A percentile compares a stretch with the other conserved stretches of the same genome.
phyloP scores from a whole-genome alignment of 1,140 invertebrate species.

The Heliconius hewitsoni region DNA sequence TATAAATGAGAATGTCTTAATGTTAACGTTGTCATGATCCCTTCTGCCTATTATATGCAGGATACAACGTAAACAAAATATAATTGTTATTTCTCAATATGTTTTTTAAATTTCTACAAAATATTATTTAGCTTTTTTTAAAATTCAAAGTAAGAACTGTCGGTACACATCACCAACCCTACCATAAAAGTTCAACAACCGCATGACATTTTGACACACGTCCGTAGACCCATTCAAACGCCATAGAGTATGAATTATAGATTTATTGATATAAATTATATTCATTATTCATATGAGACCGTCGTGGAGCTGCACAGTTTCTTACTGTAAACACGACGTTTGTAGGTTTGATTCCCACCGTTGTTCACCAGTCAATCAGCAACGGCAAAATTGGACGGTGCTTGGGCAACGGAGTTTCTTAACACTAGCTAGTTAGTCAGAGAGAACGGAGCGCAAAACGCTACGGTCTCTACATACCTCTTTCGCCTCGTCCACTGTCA shows the following conservation, averaged over 20 bases:
- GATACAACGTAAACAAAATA: no score
- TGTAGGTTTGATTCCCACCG: neutral
- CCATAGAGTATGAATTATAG: constrained; percentile 22
- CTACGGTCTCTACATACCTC: no score
- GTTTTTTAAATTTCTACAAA: no score
- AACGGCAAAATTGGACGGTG: neutral
- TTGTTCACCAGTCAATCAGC: neutral
- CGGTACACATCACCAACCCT: constrained; percentile 15
- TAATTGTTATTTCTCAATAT: no score
- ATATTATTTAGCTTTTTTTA: no score
- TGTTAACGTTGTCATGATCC: no score
- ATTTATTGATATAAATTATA: constrained; percentile 13
- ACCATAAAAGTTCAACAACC: constrained; percentile 32
- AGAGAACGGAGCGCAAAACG: no score
- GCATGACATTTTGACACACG: constrained; percentile 40
- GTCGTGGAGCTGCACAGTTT: neutral
- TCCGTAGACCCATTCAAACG: constrained; percentile 23
- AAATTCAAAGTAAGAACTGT: neutral
- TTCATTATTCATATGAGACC: neutral
- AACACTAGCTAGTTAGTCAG: neutral
- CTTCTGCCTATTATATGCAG: no score
- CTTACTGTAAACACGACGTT: neutral
- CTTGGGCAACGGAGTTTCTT: neutral
- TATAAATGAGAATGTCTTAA: no score
- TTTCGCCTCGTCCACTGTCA: no score